Conservation (phyloP, 2,888 invertebrate genomes). For the Hirudinaria manillensis region DNA sequence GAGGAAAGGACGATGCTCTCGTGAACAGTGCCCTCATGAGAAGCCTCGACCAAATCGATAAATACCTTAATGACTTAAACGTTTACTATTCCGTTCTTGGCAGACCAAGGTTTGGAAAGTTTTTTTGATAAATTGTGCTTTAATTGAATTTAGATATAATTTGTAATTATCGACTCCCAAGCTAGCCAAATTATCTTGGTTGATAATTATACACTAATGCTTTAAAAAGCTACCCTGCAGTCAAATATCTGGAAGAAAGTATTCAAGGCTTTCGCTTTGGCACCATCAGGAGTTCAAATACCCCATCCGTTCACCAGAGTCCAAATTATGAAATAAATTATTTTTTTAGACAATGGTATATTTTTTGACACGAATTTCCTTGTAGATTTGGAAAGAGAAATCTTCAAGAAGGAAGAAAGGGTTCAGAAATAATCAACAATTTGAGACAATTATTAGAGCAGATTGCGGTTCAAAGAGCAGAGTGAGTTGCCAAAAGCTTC, state of each 20-base stretch:
- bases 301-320: no score
- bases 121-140: background rate
- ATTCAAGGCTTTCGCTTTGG: no score
- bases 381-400: slow-evolving; percentile 10
- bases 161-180: background rate
- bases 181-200: background rate
- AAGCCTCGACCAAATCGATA: background rate
- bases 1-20: no score
- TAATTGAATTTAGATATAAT: no score
- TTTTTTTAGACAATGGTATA: no score
- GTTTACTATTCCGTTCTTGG: background rate
- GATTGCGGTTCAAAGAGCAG: background rate
- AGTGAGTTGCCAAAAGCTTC: background rate
- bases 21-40: no score
- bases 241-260: no score
- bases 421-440: background rate
- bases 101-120: background rate
- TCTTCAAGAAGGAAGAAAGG: slow-evolving; percentile 8
- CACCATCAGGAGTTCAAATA: no score
- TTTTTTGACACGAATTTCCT: background rate
- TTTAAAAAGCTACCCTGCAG: no score
- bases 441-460: background rate
- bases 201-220: no score
- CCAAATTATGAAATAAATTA: no score
- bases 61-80: background rate